Base-by-base conservation (phyloP, 92 coral and sea anemone genomes). In the Epizoanthus ramosus region DNA sequence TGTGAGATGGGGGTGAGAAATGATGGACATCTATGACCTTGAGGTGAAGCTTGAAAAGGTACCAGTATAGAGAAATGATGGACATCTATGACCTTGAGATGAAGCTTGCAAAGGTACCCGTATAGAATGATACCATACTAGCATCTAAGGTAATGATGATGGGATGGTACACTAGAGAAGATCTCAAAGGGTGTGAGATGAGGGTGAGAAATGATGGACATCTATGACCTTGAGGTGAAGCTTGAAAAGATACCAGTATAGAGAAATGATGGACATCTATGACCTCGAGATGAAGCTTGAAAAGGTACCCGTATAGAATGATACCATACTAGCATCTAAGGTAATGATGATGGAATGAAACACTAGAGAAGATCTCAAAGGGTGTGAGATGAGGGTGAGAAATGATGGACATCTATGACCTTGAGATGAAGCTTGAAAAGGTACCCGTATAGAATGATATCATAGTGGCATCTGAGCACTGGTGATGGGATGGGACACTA, bases 11-110 rank as follows among this genome's bases (percentile, higher is more conserved):
- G 53, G 53, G 12, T 5, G 47, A 41, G 47, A 72, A 71, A 88
- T 88, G 91, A 85, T 72, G 89, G 82, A 85, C 50, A 71, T 88
- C 52, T 88, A 85, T 45, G 86, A 85, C 3, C 60, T 88, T 17
- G 91, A 88, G 71, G 18, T 22, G 7, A 56, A 63, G 53, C 68
- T 88, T 25, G 91, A 89, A 25, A 68, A 43, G 85, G 91, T 88
- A 61, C 24, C 15, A 21, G 37, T 19, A 73, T 28, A 63, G 47
- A 41, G 47, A 72, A 71, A 88, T 88, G 91, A 85, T 72, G 89
- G 79, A n/a, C 50, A 71, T 88, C 52, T 88, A 85, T 45, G 86
- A 85, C 3, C 60, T 88, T 17, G 91, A 88, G 71, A 19, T 22
- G 7, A 56, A 63, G 53, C 68, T 88, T 25, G 91, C 91, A 25